Evolutionary conservation across 2,888 invertebrate genomes (phyloP).

Genomic region (Aproaerema taeniolella): DNA sequence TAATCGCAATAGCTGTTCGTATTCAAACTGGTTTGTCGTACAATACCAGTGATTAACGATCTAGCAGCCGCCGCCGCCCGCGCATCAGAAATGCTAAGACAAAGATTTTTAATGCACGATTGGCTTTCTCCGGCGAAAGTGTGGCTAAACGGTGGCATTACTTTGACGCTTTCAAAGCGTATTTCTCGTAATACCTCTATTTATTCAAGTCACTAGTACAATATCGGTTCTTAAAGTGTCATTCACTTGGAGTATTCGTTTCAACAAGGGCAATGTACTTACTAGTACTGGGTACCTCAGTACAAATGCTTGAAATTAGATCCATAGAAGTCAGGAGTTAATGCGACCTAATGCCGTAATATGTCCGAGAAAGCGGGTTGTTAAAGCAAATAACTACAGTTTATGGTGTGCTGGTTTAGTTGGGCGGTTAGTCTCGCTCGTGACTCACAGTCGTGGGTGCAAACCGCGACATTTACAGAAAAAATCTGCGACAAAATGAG

Average conservation of each 20-base stretch:
- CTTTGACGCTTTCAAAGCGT: constrained; percentile 61
- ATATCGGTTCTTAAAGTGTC: too few species aligned
- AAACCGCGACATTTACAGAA: constrained; percentile 22
- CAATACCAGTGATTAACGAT: constrained; percentile 3
- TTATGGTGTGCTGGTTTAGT: constrained; percentile 27
- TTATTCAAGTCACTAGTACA: too few species aligned
- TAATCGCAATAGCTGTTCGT: too few species aligned
- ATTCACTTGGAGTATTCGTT: too few species aligned
- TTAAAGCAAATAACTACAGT: constrained; percentile 23
- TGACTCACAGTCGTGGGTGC: constrained; percentile 43
- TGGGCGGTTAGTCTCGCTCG: constrained; percentile 21
- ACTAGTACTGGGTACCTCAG: constrained; percentile 18
- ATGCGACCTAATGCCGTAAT: constrained; percentile 26
- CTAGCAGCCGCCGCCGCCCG: constrained; percentile 1
- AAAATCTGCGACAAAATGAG: too few species aligned
- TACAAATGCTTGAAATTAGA: constrained; percentile 16
- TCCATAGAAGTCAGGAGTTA: constrained; percentile 5
- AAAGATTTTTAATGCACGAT: constrained; percentile 66
- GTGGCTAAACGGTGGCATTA: constrained; percentile 56
- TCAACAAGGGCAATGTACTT: too few species aligned
- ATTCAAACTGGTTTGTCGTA: neutral
- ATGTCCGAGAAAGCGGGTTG: constrained; percentile 32
- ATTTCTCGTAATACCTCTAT: constrained; percentile 32
- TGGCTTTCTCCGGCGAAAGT: constrained; percentile 73
- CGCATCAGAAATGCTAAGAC: constrained; percentile 30